A percentile compares a stretch with the other conserved stretches of the same genome.
phyloP scores from a whole-genome alignment of 2,888 invertebrate species.

The Eristalis tenax region DNA sequence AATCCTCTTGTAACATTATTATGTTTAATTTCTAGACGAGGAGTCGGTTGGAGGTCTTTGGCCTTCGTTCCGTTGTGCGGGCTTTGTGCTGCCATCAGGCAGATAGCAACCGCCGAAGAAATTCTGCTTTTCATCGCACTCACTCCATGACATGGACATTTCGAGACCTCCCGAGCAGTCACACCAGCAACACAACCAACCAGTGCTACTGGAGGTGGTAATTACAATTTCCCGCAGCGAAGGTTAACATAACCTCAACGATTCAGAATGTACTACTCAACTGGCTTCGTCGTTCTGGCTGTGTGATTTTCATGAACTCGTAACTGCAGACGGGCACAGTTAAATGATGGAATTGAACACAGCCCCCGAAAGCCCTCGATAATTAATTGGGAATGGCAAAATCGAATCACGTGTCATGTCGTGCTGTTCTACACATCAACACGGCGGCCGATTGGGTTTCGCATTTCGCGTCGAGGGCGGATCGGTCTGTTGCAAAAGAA shows the following conservation, averaged over 20 bases:
- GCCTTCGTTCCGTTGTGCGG: too few species aligned
- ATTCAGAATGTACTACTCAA: conserved; percentile 18
- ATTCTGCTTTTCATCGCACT: conserved; percentile 34
- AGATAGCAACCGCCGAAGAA: conserved; percentile 19
- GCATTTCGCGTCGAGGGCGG: not conserved
- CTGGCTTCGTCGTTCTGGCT: conserved; percentile 20
- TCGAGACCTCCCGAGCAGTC: not conserved
- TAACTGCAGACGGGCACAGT: not conserved
- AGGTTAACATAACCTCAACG: conserved; percentile 22
- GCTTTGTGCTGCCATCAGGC: not conserved
- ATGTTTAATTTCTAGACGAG: conserved; percentile 17
- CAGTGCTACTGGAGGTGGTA: conserved; percentile 26
- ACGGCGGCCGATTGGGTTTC: not conserved
- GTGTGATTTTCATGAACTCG: conserved; percentile 53
- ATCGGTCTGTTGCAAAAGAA: not conserved
- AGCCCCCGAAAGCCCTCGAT: conserved; percentile 23
- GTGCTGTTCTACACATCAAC: conserved; percentile 21
- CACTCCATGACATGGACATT: conserved; percentile 11
- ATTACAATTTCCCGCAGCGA: conserved; percentile 31
- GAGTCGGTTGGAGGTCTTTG: not conserved
- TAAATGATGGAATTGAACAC: not conserved
- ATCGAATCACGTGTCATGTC: conserved; percentile 66
- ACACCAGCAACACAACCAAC: conserved; percentile 4
- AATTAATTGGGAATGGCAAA: conserved; percentile 63
- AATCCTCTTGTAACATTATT: conserved; percentile 59